phyloP scores from a whole-genome alignment of 2,888 invertebrate genomes.

The Hololepta plana region DNA sequence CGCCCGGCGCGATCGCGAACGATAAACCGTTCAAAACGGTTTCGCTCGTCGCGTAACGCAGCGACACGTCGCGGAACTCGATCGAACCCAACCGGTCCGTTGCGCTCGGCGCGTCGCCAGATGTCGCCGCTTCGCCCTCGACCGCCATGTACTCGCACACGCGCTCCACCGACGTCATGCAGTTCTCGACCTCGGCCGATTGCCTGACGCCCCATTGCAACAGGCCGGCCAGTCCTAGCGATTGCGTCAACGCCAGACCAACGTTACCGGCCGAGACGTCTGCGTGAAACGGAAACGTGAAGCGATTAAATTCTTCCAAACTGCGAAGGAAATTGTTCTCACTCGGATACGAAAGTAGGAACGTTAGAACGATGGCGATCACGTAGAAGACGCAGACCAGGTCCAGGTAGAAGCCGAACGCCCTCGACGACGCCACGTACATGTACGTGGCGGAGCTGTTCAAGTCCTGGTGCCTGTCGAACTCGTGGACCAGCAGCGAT shows the following conservation, averaged over 20 bases:
- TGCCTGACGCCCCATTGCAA: conserved; percentile 70
- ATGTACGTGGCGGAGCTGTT: conserved; percentile 88
- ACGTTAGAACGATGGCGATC: conserved; percentile 41
- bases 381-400: conserved; percentile 66
- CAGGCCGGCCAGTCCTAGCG: conserved; percentile 30
- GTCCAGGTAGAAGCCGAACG: conserved; percentile 89
- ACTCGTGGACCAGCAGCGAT: conserved; percentile 56
- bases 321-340: too few relatives aligned
- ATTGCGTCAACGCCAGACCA: conserved; percentile 24
- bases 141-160: conserved; percentile 27
- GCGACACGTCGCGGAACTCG: conserved; percentile 45
- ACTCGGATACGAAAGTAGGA: too few relatives aligned
- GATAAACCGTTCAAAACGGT: conserved; percentile 56
- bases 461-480: conserved; percentile 64
- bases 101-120: conserved; percentile 41
- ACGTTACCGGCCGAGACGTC: conserved; percentile 29
- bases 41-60: conserved; percentile 54
- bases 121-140: conserved; percentile 16
- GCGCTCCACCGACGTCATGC: conserved; percentile 83
- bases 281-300: too few relatives aligned
- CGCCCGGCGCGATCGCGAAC: conserved; percentile 45
- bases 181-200: conserved; percentile 35
- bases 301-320: too few relatives aligned
- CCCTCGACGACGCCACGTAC: conserved; percentile 76
- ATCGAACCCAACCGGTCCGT: conserved; percentile 58